These are phyloP conservation scores for Micromesistius poutassou DNA, from an alignment of 2,797 vertebrate genomes.

Conservation along the genomic window DNA sequence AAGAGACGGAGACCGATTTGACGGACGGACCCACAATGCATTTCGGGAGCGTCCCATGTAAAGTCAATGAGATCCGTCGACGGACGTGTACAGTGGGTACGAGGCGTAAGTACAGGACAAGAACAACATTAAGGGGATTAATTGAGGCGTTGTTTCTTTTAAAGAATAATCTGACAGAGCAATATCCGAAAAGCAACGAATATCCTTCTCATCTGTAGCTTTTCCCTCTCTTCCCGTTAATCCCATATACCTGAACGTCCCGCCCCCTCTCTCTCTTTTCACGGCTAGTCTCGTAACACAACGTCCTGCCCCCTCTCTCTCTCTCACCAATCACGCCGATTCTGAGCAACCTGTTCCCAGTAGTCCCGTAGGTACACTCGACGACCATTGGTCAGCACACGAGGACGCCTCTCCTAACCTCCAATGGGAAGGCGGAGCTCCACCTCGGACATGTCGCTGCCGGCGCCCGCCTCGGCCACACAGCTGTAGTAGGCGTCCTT, in stretches of 20 bases:
- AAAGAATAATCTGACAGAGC: neutral
- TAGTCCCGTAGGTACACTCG: neutral
- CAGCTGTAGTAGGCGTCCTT: constrained; percentile 82
- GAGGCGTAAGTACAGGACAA: neutral
- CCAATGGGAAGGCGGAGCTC: constrained; percentile 67
- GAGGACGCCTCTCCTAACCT: constrained; percentile 57
- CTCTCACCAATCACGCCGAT: too few species aligned
- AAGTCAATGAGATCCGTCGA: too few species aligned
- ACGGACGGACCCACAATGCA: too few species aligned
- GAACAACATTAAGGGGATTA: neutral
- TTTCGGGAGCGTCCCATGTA: too few species aligned
- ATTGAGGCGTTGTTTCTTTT: too few species aligned
- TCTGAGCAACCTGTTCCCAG: neutral
- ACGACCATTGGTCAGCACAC: neutral
- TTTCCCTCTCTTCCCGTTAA: neutral
- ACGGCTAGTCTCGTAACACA: too few species aligned
- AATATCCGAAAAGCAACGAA: neutral
- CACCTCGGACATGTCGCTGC: constrained; percentile 72
- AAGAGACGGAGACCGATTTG: too few species aligned
- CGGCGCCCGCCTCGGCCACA: constrained; percentile 73
- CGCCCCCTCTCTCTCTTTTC: too few species aligned
- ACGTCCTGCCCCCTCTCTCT: too few species aligned
- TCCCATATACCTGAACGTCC: neutral
- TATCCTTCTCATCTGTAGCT: neutral
- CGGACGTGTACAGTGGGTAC: too few species aligned